A percentile compares a stretch with the other conserved stretches of the same genome.
Conservation (phyloP, 2,113 vertebrate genomes). For the Bubo bubo region DNA sequence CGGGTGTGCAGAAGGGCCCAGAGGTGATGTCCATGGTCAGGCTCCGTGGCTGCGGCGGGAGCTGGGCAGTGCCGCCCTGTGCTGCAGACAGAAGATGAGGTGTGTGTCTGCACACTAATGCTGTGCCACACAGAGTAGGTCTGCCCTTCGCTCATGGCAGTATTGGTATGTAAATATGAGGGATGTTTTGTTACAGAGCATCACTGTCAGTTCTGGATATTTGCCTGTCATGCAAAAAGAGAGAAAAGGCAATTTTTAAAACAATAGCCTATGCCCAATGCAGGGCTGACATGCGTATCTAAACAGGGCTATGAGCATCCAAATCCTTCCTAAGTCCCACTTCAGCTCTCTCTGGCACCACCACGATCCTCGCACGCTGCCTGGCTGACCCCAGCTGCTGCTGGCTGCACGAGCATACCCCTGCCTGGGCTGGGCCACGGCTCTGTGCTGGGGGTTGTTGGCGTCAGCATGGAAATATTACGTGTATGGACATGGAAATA, state of each 20-base stretch:
- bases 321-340: not conserved
- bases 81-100: not conserved
- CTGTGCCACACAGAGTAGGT: not conserved
- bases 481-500: not conserved
- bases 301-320: not conserved
- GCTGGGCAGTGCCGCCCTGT: not conserved
- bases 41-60: rapidly evolving
- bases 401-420: rapidly evolving
- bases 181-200: not conserved
- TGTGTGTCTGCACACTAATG: not conserved
- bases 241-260: not conserved
- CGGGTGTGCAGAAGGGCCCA: not conserved
- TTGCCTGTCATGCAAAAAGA: not conserved
- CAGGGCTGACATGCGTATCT: not conserved
- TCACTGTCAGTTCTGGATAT: not conserved
- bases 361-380: rapidly evolving
- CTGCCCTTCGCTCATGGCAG: rapidly evolving
- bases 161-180: not conserved
- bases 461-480: not conserved
- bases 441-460: not conserved
- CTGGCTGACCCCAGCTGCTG: not conserved
- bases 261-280: not conserved
- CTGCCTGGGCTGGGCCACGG: not conserved
- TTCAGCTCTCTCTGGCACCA: not conserved
- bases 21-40: not conserved